phyloP scores from a whole-genome alignment of 2,888 invertebrate species.

The Ypsolopha scabrella region DNA sequence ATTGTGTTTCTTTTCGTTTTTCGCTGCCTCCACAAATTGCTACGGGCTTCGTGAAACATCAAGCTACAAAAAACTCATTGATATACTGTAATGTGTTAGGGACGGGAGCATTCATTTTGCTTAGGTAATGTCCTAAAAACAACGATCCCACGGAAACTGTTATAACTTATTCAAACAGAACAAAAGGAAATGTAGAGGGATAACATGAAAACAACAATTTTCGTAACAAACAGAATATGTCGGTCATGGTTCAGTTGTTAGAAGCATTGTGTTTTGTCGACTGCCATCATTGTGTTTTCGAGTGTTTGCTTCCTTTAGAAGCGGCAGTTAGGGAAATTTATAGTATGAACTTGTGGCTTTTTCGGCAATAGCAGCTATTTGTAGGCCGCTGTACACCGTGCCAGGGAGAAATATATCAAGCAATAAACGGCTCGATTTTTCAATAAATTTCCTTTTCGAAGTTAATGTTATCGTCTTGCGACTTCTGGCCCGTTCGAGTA shows the following conservation, averaged over 20 bases:
- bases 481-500: no score
- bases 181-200: constrained; percentile 13
- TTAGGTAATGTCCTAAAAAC: neutral
- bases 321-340: constrained; percentile 67
- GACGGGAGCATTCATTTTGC: neutral
- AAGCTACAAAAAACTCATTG: no score
- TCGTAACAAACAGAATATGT: constrained; percentile 60
- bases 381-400: constrained; percentile 33
- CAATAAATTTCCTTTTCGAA: constrained; percentile 18
- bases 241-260: constrained; percentile 53
- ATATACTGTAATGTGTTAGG: no score
- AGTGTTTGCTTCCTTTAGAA: constrained; percentile 62
- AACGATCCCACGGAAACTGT: neutral
- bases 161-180: constrained; percentile 2
- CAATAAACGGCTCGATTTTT: constrained; percentile 43
- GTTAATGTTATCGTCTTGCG: neutral
- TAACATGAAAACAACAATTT: constrained; percentile 47
- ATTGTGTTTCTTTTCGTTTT: no score
- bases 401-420: constrained; percentile 32
- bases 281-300: constrained; percentile 60
- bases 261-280: constrained; percentile 55
- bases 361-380: constrained; percentile 57
- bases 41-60: no score
- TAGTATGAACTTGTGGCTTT: constrained; percentile 63
- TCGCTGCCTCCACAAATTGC: no score